A percentile compares a stretch with the other conserved stretches of the same genome.
phyloP scores from a whole-genome alignment of 1,140 invertebrate species.

The Drosophila persimilis region DNA sequence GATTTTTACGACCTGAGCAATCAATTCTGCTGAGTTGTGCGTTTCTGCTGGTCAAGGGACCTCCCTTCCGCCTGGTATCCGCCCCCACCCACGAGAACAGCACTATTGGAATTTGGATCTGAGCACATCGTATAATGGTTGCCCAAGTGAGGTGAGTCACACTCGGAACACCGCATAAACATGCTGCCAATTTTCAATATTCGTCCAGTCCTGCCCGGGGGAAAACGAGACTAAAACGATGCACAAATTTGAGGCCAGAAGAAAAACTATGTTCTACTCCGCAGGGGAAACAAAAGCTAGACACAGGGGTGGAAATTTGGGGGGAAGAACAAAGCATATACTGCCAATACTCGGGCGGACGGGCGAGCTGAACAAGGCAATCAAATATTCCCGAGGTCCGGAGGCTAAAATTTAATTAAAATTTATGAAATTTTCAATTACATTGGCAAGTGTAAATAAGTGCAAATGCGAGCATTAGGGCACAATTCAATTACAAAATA shows the following conservation, averaged over 20 bases:
- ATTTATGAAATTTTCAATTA: constrained; percentile 70
- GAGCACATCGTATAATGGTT: constrained; percentile 64
- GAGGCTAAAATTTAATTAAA: constrained; percentile 60
- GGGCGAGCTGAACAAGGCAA: constrained; percentile 7
- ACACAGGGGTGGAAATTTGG: constrained; percentile 17
- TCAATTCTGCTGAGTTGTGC: constrained; percentile 57
- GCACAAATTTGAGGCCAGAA: no score
- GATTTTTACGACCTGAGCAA: constrained; percentile 62
- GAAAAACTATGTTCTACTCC: constrained; percentile 6
- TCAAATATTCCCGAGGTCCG: constrained; percentile 35
- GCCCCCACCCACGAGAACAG: neutral
- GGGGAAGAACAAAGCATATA: constrained; percentile 1
- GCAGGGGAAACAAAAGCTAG: constrained; percentile 8
- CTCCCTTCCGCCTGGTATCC: neutral
- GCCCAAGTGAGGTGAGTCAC: constrained; percentile 68
- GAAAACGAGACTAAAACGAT: neutral
- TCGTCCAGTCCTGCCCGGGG: neutral
- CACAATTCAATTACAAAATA: constrained; percentile 69
- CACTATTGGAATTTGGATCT: constrained; percentile 55
- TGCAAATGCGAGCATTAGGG: constrained; percentile 41
- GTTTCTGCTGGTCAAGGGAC: constrained; percentile 23
- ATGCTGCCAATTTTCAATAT: constrained; percentile 1
- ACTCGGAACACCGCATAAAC: constrained; percentile 2
- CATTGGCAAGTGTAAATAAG: constrained; percentile 59
- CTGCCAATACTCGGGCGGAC: constrained; percentile 5